phyloP scores from a whole-genome alignment of 2,888 invertebrate genomes.

The Conus canariensis region DNA sequence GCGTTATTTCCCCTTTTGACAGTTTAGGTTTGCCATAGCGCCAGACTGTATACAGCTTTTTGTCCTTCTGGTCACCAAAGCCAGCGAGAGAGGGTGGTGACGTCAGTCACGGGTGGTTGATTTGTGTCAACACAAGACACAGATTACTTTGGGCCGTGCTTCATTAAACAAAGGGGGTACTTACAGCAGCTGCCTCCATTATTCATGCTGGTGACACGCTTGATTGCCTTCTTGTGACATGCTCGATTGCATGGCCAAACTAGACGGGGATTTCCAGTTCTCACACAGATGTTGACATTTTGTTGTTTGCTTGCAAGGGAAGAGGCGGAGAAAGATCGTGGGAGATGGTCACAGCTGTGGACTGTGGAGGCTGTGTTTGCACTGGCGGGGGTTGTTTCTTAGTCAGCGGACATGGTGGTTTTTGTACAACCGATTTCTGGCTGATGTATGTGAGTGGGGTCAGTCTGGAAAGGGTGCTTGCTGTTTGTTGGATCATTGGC shows the following conservation, averaged over 20 bases:
- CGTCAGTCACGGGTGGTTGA: not conserved
- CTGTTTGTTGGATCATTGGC: no score
- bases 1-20: no score
- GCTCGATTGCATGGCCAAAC: not conserved
- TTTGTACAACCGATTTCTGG: no score
- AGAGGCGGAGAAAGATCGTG: not conserved
- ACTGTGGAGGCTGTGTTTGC: no score
- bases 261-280: not conserved
- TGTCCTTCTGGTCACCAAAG: no score
- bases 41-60: no score
- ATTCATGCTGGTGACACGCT: not conserved
- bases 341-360: no score
- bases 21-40: no score
- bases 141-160: not conserved
- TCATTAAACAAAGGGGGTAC: conserved; percentile 10
- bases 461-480: no score
- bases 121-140: not conserved
- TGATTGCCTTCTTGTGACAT: not conserved
- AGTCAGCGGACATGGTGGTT: no score
- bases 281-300: not conserved
- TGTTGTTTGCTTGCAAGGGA: not conserved
- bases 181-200: not conserved
- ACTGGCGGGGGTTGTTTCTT: no score
- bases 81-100: not conserved
- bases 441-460: no score